Evolutionary conservation across 2,888 invertebrate genomes (phyloP).

Genomic region (Macrophya alboannulata): DNA sequence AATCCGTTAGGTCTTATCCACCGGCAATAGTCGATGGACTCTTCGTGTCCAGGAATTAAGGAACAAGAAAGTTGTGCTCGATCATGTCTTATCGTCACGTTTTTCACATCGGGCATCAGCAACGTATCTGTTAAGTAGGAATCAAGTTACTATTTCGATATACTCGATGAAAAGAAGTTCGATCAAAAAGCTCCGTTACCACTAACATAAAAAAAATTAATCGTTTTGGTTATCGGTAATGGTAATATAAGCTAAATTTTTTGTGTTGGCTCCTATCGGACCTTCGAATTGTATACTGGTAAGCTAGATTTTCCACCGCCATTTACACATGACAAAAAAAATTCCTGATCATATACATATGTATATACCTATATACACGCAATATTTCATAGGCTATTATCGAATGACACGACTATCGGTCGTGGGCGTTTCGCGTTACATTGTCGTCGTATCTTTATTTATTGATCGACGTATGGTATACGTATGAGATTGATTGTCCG

Average conservation of each 20-base stretch:
- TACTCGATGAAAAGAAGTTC: neutral
- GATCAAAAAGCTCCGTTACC: neutral
- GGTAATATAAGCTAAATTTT: neutral
- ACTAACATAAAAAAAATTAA: neutral
- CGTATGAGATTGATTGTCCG: neutral
- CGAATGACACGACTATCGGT: neutral
- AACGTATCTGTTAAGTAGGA: conserved; percentile 14
- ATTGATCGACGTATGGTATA: neutral
- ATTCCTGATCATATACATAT: neutral
- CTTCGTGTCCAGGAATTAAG: conserved; percentile 66
- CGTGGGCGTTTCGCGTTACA: neutral
- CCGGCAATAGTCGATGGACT: conserved; percentile 72
- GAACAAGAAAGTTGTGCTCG: conserved; percentile 61
- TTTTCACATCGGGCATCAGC: conserved; percentile 61
- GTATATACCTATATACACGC: neutral
- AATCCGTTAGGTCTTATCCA: conserved; percentile 74
- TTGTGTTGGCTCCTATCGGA: neutral
- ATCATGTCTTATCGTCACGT: conserved; percentile 58
- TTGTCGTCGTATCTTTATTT: neutral
- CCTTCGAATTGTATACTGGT: neutral
- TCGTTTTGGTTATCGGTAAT: neutral
- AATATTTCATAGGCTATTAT: conserved; percentile 25
- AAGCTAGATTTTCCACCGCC: neutral
- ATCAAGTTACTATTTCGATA: conserved; percentile 14
- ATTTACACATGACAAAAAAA: neutral